Percentiles rank a stretch among this genome's conserved stretches.
These are phyloP conservation scores for Halcyon badia DNA, from an alignment of 2,797 vertebrate genomes.

Conservation along the genomic window DNA sequence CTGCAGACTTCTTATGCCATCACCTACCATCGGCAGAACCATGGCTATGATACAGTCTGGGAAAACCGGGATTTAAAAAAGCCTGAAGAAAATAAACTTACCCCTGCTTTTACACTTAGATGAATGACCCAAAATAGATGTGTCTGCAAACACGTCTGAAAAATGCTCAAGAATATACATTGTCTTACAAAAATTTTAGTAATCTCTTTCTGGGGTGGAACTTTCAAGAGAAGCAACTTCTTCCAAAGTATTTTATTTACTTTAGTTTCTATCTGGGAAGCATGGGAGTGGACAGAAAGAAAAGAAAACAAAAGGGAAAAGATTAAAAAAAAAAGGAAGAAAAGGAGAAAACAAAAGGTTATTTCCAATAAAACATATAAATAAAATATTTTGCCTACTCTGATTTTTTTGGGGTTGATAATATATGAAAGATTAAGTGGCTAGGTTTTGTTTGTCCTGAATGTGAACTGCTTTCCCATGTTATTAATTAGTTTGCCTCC, in stretches of 20 bases:
- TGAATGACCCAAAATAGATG: not conserved
- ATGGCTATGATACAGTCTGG: not conserved
- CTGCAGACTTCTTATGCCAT: not conserved
- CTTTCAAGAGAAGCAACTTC: not conserved
- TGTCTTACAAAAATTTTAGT: not conserved
- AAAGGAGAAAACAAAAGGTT: not conserved
- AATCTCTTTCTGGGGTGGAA: not conserved
- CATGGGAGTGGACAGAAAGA: not conserved
- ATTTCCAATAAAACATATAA: not conserved
- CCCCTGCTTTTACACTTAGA: not conserved
- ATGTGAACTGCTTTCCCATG: not conserved
- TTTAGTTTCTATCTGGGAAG: not conserved
- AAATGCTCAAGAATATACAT: not conserved
- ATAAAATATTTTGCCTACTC: not conserved
- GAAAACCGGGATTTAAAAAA: not conserved
- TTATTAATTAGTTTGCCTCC: constrained; percentile 9
- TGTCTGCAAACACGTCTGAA: not conserved
- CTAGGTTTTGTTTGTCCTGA: not conserved
- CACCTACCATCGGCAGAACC: not conserved
- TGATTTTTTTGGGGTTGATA: not conserved
- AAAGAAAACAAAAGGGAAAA: not conserved
- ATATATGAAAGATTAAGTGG: not conserved
- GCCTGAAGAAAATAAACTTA: not conserved
- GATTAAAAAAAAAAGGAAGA: not conserved
- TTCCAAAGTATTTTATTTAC: not conserved